These are phyloP conservation scores for Crossaster papposus DNA, from an alignment of 53 echinoderm and acorn worm genomes.

Conservation along the genomic window DNA sequence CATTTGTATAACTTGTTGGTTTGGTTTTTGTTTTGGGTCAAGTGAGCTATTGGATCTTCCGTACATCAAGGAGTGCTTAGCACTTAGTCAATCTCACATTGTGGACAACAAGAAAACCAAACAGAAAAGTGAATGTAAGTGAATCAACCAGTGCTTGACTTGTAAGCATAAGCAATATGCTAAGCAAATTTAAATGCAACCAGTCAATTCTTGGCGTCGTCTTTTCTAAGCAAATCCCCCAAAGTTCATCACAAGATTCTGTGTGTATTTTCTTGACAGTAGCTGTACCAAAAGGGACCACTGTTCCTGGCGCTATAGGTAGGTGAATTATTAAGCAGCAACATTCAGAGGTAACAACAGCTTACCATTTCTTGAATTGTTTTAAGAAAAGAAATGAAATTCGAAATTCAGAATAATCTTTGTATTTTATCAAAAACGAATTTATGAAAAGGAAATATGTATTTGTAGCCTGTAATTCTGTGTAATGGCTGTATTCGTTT, in stretches of 20 bases:
- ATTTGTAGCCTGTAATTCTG: not conserved
- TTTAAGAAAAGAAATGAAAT: not conserved
- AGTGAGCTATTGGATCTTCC: slow-evolving; percentile 93
- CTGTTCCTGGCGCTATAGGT: slow-evolving; percentile 71
- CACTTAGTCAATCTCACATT: slow-evolving; percentile 86
- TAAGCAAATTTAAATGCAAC: too few relatives aligned
- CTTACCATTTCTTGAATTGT: not conserved
- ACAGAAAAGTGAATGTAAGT: slow-evolving; percentile 86
- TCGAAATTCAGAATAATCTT: not conserved
- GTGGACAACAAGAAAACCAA: slow-evolving; percentile 89
- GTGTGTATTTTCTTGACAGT: slow-evolving; percentile 35
- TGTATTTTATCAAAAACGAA: too few relatives aligned
- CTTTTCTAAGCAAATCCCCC: too few relatives aligned
- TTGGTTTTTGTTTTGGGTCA: not conserved
- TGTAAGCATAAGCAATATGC: too few relatives aligned
- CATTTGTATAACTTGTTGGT: not conserved
- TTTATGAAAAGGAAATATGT: too few relatives aligned
- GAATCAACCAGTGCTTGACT: too few relatives aligned
- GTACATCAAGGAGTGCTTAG: slow-evolving; percentile 89
- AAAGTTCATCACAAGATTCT: not conserved
- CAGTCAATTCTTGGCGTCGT: too few relatives aligned
- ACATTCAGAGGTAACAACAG: not conserved
- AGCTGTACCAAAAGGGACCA: slow-evolving; percentile 66
- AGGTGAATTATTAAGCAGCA: not conserved
- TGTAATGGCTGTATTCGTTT: not conserved